Conservation (phyloP, 2,888 invertebrate species). For the Leptogaster cylindrica region DNA sequence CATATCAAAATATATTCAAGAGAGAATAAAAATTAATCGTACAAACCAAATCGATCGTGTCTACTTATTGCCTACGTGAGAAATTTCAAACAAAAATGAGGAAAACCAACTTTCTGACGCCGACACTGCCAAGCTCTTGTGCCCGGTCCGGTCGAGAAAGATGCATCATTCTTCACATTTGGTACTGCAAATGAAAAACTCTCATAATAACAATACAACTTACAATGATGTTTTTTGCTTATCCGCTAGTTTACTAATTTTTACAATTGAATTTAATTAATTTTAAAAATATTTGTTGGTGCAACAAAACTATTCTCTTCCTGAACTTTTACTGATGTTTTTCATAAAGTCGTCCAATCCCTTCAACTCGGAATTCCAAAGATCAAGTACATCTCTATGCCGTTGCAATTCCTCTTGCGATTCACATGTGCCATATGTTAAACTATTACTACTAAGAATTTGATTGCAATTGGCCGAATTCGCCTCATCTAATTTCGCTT, state of each 20-base stretch:
- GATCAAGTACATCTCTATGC: conserved; percentile 53
- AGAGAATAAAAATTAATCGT: conserved; percentile 4
- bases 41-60: conserved; percentile 24
- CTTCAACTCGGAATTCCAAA: conserved; percentile 64
- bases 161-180: conserved; percentile 35
- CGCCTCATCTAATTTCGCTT: conserved; percentile 55
- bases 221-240: too few species aligned
- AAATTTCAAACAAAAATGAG: conserved; percentile 22
- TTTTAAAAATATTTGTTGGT: background rate
- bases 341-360: conserved; percentile 68
- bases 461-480: conserved; percentile 7
- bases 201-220: conserved; percentile 54
- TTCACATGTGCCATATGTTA: too few species aligned
- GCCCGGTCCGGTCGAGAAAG: conserved; percentile 40
- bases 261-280: too few species aligned
- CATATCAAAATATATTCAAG: too few species aligned
- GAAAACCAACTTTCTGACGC: conserved; percentile 38
- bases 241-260: too few species aligned
- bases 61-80: conserved; percentile 6
- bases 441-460: conserved; percentile 5
- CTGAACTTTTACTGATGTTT: conserved; percentile 61
- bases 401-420: conserved; percentile 52
- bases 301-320: background rate
- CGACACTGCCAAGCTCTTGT: conserved; percentile 22
- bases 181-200: conserved; percentile 63